Evolutionary conservation across 64 coral and sea anemone genomes (phyloP), one percentile per base, ranked within the genome.

Genomic region (Actinia equina): DNA sequence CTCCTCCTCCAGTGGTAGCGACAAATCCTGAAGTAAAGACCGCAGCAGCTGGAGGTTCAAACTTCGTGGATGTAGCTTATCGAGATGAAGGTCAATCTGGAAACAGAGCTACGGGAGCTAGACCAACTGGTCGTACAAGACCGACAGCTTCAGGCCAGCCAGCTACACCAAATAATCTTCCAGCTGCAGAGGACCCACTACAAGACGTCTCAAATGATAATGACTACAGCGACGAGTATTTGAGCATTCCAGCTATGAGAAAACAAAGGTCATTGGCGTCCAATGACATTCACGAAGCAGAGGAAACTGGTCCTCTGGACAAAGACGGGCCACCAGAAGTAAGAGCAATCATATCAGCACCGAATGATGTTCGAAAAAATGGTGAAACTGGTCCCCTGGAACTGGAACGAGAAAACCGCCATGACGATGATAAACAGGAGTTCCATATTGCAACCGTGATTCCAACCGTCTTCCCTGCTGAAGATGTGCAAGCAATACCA

Each of bases 231-330:
- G 78, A 81, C 52, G 78, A 81, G 45, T 81, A 23, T 17, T 44
- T 81, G 43, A 81, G 43, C 45, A 49, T 81, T 23, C 49, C 49
- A 81, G 78, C 49, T 4, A 44, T 49, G 49, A 52, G 78, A 49
- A 81, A 81, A 16, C 42, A 22, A 52, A 81, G 78, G 49, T 81
- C 78, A 23, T 79, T 79, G 77, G n/a, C 6, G 19, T 65, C n/a
- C 20, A 14, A 65, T 23, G 62, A 65, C 19, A 20, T 20, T 49
- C n/a, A 81, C 3, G 41, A 44, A 37, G 49, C 17, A 7, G 44
- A 81, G 22, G 19, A 25, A 78, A 45, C 22, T 43, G 76, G 2
- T 23, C 62, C 62, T 6, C 8, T 14, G 19, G 60, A 63, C 8
- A 4, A 63, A 20, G 52, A 54, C 67, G 67, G 17, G 67, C 18